Percentiles rank a stretch among this genome's conserved stretches.
These are phyloP conservation scores for Sebastiscus albofasciatus DNA, from an alignment of 2,797 vertebrate genomes.

Conservation along the genomic window DNA sequence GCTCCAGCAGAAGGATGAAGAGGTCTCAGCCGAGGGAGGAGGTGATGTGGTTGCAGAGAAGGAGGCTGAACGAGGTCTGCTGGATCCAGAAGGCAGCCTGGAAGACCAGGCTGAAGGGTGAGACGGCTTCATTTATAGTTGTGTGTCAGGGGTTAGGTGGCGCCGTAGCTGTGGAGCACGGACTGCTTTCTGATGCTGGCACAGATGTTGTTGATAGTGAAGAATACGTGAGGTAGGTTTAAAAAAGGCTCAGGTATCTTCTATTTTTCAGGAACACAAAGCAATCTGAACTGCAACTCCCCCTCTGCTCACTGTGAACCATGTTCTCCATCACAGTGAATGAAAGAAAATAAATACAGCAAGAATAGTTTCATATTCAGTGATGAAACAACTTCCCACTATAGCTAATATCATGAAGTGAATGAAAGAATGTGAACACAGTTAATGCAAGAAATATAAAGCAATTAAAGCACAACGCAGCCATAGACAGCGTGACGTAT, in stretches of 20 bases:
- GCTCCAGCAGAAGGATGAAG: conserved; percentile 49
- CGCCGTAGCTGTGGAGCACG: neutral
- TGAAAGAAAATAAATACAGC: neutral
- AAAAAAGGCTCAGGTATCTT: neutral
- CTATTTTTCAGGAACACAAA: neutral
- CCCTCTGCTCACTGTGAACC: neutral
- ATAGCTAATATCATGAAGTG: neutral
- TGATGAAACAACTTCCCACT: neutral
- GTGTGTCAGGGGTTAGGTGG: neutral
- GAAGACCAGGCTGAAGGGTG: conserved; percentile 78
- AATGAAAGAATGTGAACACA: neutral
- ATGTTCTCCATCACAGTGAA: neutral
- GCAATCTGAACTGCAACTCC: neutral
- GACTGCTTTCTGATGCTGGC: neutral
- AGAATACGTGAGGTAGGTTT: neutral
- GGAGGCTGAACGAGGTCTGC: conserved; percentile 55
- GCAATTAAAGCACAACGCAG: neutral
- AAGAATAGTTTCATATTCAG: neutral
- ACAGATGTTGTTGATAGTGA: neutral
- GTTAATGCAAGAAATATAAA: neutral
- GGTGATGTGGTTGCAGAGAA: conserved; percentile 51
- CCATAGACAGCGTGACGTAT: neutral
- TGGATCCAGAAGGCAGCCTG: conserved; percentile 62
- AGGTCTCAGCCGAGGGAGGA: conserved; percentile 58
- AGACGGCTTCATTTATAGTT: conserved; percentile 36